Conservation (phyloP, 2,888 invertebrate species). For the Ypsolopha scabrella region DNA sequence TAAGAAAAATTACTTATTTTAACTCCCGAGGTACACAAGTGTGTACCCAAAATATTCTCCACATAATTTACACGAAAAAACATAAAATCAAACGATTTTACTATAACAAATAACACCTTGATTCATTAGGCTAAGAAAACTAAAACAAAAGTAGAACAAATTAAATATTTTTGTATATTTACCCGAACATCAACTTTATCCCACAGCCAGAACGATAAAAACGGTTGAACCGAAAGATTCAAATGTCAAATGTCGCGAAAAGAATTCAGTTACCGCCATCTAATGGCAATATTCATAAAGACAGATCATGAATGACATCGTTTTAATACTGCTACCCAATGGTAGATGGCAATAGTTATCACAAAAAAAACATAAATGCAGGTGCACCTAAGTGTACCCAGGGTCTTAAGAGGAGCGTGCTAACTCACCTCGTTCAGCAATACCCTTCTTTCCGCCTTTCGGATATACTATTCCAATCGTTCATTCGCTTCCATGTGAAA, state of each 20-base stretch:
- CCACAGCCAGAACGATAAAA: not conserved
- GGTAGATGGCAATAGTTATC: not conserved
- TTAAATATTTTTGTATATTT: not conserved
- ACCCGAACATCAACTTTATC: not conserved
- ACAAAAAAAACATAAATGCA: not conserved
- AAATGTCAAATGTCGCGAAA: not conserved
- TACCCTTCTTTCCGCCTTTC: no score
- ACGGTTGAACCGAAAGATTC: not conserved
- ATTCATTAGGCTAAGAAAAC: not conserved
- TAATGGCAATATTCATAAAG: not conserved
- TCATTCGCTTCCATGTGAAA: no score
- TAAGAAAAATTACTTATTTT: not conserved
- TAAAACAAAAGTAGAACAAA: not conserved
- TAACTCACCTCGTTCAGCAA: no score
- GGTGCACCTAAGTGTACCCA: not conserved
- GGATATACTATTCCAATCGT: no score
- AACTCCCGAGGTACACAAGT: conserved; percentile 1
- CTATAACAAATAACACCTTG: not conserved
- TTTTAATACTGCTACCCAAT: not conserved
- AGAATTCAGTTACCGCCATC: not conserved
- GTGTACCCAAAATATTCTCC: not conserved
- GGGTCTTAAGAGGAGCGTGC: not conserved
- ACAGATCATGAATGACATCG: not conserved
- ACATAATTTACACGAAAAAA: not conserved
- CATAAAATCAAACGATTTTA: not conserved